These are phyloP conservation scores for Ladona fulva DNA, from an alignment of 1,140 invertebrate species.

Conservation along the genomic window DNA sequence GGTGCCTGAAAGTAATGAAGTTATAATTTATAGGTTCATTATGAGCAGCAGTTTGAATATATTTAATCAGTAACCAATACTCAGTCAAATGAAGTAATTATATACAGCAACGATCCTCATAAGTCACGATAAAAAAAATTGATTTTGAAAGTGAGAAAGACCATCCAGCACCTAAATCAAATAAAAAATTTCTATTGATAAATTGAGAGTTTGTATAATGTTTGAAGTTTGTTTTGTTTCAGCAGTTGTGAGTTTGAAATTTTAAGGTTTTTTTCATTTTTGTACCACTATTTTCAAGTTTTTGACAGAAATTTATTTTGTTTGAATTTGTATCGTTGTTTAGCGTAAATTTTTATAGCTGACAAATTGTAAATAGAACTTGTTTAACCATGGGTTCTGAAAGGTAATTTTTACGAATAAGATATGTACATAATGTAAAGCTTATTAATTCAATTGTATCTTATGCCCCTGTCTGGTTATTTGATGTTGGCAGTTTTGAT, in stretches of 20 bases:
- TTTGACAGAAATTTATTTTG: not conserved
- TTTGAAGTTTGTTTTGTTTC: not conserved
- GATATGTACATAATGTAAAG: not conserved
- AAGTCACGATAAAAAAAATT: no score
- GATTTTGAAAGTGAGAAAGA: no score
- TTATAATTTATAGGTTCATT: not conserved
- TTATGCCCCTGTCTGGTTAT: not conserved
- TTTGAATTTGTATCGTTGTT: not conserved
- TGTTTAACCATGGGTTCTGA: not conserved
- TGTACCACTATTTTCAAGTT: not conserved
- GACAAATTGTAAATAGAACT: not conserved
- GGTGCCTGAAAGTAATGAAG: slow-evolving; percentile 1
- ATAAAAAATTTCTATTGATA: no score
- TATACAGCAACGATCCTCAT: no score
- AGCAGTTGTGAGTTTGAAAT: slow-evolving; percentile 3
- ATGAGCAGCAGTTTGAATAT: no score
- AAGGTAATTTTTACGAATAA: not conserved
- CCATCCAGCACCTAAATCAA: no score
- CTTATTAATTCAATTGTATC: not conserved
- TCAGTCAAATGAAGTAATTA: no score
- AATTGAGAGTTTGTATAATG: no score
- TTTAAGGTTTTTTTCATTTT: not conserved
- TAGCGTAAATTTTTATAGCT: not conserved
- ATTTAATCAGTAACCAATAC: no score
- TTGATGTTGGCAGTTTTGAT: slow-evolving; percentile 1